Evolutionary conservation across 2,113 vertebrate genomes (phyloP), one percentile per base, ranked within the genome.

Genomic region (Paramormyrops kingsleyae): DNA sequence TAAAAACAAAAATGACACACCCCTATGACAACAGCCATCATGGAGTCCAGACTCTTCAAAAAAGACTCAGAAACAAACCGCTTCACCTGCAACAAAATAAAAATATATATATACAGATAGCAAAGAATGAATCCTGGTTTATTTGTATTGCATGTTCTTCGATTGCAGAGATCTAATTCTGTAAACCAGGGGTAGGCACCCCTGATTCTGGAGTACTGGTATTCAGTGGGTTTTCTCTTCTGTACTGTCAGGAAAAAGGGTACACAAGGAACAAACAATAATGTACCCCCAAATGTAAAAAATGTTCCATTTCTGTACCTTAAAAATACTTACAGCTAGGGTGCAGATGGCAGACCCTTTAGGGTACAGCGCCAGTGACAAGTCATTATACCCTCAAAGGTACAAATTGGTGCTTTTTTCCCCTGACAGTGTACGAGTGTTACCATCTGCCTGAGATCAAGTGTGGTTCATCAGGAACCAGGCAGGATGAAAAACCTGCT

Each of bases 1-100:
- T 47, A 88, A 49, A 74, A 74, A 77, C 21, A 35, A 5, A 27
- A 39, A 31, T 46, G 2, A 52, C 56, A 0, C 94, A 99, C 99
- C 97, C 98, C 97, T 13, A 93, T 53, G 89, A 97, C 92, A 56
- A 97, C 96, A 12, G 93, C 89, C 91, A 97, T 49, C 1, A 96
- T 94, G 13, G 93, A 93, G 74, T 99, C 97, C 91, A 99, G 93
- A 46, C 94, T 95, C 94, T 97, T 98, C 85, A 99, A 94, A 90
- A 99, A 95, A 15, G 97, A 94, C 70, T 96, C 94, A 0, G 95
- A 95, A 59, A 96, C 95, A 92, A 95, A 95, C 7, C 89, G 92
- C 94, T 93, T 97, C 12, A 99, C 97, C 98, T 99, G 50, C 0
- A 3, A 3, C n/a, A 92, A 15, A 87, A 15, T 91, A 89, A 46